Evolutionary conservation across 2,888 invertebrate species (phyloP), one percentile per base, ranked within the genome.

Genomic region (Brachylomia viminalis): DNA sequence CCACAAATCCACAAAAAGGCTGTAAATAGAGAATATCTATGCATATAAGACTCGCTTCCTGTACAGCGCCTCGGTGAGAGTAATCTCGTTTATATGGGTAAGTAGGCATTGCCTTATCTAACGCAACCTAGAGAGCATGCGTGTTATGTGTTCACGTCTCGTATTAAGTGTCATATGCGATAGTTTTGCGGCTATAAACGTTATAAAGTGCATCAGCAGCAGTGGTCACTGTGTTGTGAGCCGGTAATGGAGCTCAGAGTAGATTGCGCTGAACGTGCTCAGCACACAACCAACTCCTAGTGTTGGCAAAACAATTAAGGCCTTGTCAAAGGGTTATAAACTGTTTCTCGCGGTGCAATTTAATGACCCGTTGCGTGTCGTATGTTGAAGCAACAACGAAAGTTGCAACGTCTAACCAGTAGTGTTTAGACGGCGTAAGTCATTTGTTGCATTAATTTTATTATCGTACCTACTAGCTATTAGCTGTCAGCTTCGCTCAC

Each of bases 31-130:
- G 3, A 69, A 69, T 59, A 30, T 69, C 23, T 61, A 69, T 17
- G 61, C 79, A 85, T 79, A 82, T 83, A 68, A 56, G 71, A 7
- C 49, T 72, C 49, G n/a, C 47, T 75, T 62, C 62, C 54, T 49
- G 30, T 54, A 10, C n/a, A 54, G 47, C 61, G 47, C 38, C 42
- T 71, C n/a, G 7, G 47, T 61, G 17, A 54, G n/a, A 42, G 15
- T n/a, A 8, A 78, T 58, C 23, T 56, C 47, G 27, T n/a, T 45
- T 66, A 52, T 27, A 17, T 27, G 30, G 47, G 11, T 56, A 30
- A 64, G 56, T 30, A 56, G 27, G 49, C 17, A 72, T 62, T 61
- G 62, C 42, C 17, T 45, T 54, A 45, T 64, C 27, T 58, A 30
- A 17, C 42, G 13, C 10, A 33, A 65, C 15, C 47, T 30, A n/a